These are phyloP conservation scores for Merops nubicus DNA, from an alignment of 2,113 vertebrate species.

Conservation along the genomic window DNA sequence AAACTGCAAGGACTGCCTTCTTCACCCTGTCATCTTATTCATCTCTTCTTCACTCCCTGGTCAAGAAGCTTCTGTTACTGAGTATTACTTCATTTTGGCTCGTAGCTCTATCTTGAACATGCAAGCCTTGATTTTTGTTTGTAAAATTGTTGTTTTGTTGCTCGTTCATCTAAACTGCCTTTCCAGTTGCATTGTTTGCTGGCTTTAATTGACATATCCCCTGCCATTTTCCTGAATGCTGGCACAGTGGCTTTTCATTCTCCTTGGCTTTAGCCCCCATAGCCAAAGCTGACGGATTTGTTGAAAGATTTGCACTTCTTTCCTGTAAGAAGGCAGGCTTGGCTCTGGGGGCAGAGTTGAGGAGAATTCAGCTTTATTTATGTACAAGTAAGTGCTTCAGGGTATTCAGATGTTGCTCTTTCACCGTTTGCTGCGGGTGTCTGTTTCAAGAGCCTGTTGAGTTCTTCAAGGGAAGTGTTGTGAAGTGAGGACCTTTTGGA, in stretches of 20 bases:
- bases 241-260: conserved; percentile 47
- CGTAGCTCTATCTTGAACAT: not conserved
- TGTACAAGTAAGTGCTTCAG: not conserved
- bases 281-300: not conserved
- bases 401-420: not conserved
- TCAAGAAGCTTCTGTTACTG: conserved; percentile 38
- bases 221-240: conserved; percentile 29
- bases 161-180: conserved; percentile 43
- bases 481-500: not conserved
- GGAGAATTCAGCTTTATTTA: not conserved
- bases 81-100: conserved; percentile 51
- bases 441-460: conserved; percentile 10
- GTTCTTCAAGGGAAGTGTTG: not conserved
- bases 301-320: not conserved
- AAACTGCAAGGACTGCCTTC: not conserved
- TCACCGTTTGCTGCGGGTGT: not conserved
- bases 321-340: not conserved
- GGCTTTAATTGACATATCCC: conserved; percentile 43
- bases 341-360: conserved; percentile 8
- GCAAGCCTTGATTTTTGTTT: conserved; percentile 14
- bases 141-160: conserved; percentile 40
- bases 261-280: not conserved
- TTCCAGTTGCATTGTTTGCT: not conserved
- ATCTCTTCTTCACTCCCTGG: conserved; percentile 10
- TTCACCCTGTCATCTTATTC: conserved; percentile 17